Evolutionary conservation across 2,113 vertebrate species (phyloP).

Genomic region (Irena cyanogastra): DNA sequence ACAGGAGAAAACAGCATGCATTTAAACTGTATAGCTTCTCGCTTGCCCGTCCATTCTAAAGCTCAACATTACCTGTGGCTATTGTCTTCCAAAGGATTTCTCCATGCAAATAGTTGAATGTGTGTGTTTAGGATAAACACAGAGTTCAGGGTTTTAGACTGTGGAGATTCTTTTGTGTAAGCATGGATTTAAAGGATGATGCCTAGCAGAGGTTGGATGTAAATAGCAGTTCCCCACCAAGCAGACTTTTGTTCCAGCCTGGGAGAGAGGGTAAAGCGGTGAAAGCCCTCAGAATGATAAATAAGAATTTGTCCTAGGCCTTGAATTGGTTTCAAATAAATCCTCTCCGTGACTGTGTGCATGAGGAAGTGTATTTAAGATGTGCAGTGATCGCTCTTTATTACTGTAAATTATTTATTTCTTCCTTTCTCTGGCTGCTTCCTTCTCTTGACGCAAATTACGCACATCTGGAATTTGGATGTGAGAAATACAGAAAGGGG

Average conservation of each 20-base stretch:
- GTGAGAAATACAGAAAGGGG: conserved; percentile 14
- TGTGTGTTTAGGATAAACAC: neutral
- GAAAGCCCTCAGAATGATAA: neutral
- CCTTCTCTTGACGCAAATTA: conserved; percentile 20
- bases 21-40: neutral
- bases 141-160: neutral
- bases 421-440: neutral
- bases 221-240: neutral
- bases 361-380: neutral
- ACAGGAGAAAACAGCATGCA: neutral
- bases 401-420: conserved; percentile 43
- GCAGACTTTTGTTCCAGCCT: neutral
- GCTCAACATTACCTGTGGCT: neutral
- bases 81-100: neutral
- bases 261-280: accelerated
- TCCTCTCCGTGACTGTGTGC: neutral
- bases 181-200: neutral
- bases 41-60: neutral
- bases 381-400: neutral
- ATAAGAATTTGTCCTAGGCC: neutral
- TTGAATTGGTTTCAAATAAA: neutral
- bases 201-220: neutral
- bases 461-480: conserved; percentile 24
- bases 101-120: neutral
- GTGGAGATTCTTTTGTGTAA: neutral